Evolutionary conservation across 1,140 invertebrate genomes (phyloP).

Genomic region (Semibalanus balanoides): DNA sequence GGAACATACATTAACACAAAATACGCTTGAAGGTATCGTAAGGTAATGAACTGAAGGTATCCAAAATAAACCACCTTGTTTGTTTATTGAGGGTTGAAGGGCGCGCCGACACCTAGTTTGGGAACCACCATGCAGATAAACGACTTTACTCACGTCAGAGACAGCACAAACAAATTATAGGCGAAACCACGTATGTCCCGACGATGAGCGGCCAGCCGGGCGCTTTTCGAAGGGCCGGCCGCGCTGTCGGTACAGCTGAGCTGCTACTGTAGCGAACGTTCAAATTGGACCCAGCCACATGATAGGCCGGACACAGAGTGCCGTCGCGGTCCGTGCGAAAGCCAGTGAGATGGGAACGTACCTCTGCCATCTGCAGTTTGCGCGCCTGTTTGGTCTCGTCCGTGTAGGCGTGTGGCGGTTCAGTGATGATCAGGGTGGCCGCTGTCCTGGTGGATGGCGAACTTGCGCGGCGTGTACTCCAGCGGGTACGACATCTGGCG

Average conservation of each 20-base stretch:
- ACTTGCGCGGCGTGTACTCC: conserved; percentile 91
- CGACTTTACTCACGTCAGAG: no score
- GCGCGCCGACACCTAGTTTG: no score
- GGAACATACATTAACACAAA: no score
- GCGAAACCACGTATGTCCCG: neutral
- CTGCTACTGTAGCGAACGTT: neutral
- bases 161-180: no score
- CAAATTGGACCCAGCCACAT: neutral
- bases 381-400: conserved; percentile 89
- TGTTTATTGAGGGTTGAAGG: no score
- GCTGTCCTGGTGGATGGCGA: conserved; percentile 84
- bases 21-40: no score
- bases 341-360: conserved; percentile 26
- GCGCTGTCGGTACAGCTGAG: neutral
- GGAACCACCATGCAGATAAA: no score
- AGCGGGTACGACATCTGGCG: conserved; percentile 58
- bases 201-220: no score
- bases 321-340: neutral
- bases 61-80: no score
- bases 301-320: neutral
- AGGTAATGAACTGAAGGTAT: no score
- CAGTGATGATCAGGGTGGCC: conserved; percentile 81
- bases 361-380: conserved; percentile 58
- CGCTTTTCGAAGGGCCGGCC: neutral
- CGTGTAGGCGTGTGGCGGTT: conserved; percentile 96